Base-by-base conservation (phyloP, 2,797 vertebrate species). In the Poeciliopsis turneri region DNA sequence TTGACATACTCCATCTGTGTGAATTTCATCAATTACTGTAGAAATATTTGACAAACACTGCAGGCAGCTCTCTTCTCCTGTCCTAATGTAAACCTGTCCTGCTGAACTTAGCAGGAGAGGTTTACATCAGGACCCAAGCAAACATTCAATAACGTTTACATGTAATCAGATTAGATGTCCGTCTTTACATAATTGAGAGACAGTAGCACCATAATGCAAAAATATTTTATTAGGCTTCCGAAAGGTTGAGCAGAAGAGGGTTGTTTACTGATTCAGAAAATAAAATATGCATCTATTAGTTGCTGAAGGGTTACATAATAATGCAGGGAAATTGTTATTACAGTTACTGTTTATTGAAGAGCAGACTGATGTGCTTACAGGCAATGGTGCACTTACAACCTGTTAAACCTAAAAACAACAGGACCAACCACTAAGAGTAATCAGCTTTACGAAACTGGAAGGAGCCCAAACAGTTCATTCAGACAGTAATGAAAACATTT, bases 21-120 rank as follows among this genome's bases (percentile, higher is more conserved):
- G 64, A 66, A 39, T 41, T 39, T 39, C 64, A 66, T 23, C 33
- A 66, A 41, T 39, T 66, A 41, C 64, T 39, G 18, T 20, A 66
- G 33, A 66, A 66, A 36, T 41, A 66, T 66, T 66, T 66, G 64
- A 66, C 64, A 41, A 66, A n/a, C 53, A 57, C 53, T 57, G 11
- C 64, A 23, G 64, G 1, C 36, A 25, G 64, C 9, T 66, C 64
- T 66, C 18, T 39, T 41, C 36, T 41, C 33, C 18, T 30, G 30
- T 30, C 30, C 30, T 30, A 1, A 30, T 30, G 30, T 30, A 30
- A 30, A 30, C n/a, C n/a, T n/a, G n/a, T n/a, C n/a, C n/a, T n/a
- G n/a, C n/a, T n/a, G n/a, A n/a, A 12, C 64, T 39, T 41, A 33
- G 64, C 64, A 25, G 9, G 18, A 5, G 3, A 28, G 25, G 25